A percentile compares a stretch with the other conserved stretches of the same genome.
These are phyloP conservation scores for Drosophila saltans DNA, from an alignment of 1,140 invertebrate species.

Conservation along the genomic window DNA sequence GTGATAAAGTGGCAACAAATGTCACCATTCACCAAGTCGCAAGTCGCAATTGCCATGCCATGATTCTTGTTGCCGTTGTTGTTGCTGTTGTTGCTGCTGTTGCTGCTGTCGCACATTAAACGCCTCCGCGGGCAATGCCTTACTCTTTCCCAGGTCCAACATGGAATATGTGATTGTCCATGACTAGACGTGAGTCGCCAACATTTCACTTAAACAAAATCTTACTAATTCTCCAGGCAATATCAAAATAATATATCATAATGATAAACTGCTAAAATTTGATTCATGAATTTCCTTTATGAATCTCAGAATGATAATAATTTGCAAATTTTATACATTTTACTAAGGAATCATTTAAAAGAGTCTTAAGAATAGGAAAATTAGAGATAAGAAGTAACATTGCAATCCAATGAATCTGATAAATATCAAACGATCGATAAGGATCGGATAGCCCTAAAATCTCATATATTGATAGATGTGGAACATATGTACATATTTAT, in stretches of 20 bases:
- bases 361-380: no score
- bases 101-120: conserved; percentile 37
- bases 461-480: no score
- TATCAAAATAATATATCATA: conserved; percentile 31
- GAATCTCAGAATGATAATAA: not conserved
- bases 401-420: no score
- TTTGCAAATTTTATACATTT: no score
- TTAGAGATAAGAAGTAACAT: no score
- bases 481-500: no score
- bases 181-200: conserved; percentile 41
- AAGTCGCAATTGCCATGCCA: conserved; percentile 58
- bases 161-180: not conserved
- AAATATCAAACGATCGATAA: no score
- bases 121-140: conserved; percentile 50
- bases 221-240: conserved; percentile 30
- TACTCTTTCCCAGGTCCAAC: conserved; percentile 16
- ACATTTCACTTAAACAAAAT: conserved; percentile 8
- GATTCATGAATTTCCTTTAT: not conserved
- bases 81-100: conserved; percentile 21
- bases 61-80: conserved; percentile 10
- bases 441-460: no score
- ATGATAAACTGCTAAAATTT: conserved; percentile 28
- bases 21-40: conserved; percentile 50
- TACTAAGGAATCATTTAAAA: no score
- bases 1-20: conserved; percentile 76